These are phyloP conservation scores for Nannoperca australis DNA, from an alignment of 2,797 vertebrate species.

Conservation along the genomic window DNA sequence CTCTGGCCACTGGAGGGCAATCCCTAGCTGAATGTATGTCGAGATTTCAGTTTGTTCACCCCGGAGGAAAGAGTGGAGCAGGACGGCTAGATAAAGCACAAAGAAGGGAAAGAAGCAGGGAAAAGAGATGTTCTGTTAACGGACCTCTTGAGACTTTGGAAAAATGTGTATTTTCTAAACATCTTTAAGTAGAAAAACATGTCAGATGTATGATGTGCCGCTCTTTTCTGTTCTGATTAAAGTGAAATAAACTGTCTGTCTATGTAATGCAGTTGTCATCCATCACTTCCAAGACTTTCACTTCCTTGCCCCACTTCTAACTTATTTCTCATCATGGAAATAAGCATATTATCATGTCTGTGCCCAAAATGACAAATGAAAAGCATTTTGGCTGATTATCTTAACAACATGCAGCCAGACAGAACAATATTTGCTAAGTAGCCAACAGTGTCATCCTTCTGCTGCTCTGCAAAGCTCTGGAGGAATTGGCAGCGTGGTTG, in stretches of 20 bases:
- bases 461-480: no score
- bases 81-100: not conserved
- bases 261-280: no score
- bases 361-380: not conserved
- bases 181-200: not conserved
- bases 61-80: not conserved
- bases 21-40: conserved; percentile 57
- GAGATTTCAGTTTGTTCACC: conserved; percentile 1
- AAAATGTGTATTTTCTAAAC: not conserved
- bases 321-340: not conserved
- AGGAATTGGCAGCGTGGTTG: not conserved
- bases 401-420: not conserved
- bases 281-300: no score
- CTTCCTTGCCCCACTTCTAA: not conserved
- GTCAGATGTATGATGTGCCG: not conserved
- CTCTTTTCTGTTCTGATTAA: not conserved
- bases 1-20: conserved; percentile 84
- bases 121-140: not conserved
- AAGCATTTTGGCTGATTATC: not conserved
- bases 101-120: no score
- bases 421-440: not conserved
- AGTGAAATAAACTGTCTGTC: not conserved
- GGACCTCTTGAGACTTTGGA: not conserved
- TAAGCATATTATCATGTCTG: not conserved
- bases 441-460: not conserved